phyloP scores from a whole-genome alignment of 2,797 vertebrate species.

The Phalanger gymnotis region DNA sequence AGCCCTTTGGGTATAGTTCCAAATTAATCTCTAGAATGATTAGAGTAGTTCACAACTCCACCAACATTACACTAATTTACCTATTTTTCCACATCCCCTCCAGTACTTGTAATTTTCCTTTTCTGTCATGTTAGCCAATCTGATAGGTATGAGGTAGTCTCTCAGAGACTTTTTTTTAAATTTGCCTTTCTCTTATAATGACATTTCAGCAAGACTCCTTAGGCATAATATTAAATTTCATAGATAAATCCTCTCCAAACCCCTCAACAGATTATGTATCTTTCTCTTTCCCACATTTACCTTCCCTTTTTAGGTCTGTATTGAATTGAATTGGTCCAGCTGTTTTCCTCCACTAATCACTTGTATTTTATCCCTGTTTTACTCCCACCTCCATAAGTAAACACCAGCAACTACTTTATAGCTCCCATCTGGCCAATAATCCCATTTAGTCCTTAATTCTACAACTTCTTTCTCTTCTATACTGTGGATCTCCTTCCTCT shows the following conservation, averaged over 20 bases:
- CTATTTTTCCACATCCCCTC: too few relatives aligned
- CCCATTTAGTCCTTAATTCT: constrained; percentile 18
- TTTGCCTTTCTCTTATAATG: too few relatives aligned
- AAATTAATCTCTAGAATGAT: background rate
- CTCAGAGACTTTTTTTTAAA: too few relatives aligned
- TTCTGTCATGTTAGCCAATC: too few relatives aligned
- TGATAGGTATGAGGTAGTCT: too few relatives aligned
- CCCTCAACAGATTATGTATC: background rate
- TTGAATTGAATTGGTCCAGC: too few relatives aligned
- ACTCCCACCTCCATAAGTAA: background rate
- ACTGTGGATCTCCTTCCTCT: background rate
- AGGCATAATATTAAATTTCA: too few relatives aligned
- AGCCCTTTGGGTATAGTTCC: background rate
- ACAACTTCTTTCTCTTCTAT: background rate
- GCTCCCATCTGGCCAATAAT: background rate
- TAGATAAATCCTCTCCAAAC: background rate
- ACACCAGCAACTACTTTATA: background rate
- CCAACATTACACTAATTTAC: too few relatives aligned
- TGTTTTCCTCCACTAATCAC: background rate
- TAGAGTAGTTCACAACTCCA: too few relatives aligned
- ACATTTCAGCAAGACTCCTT: too few relatives aligned
- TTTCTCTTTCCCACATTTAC: background rate
- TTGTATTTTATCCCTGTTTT: background rate
- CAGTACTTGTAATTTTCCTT: too few relatives aligned
- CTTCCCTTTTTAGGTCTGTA: too few relatives aligned